A percentile compares a stretch with the other conserved stretches of the same genome.
phyloP scores from a whole-genome alignment of 2,888 invertebrate genomes.

The Noctua comes region DNA sequence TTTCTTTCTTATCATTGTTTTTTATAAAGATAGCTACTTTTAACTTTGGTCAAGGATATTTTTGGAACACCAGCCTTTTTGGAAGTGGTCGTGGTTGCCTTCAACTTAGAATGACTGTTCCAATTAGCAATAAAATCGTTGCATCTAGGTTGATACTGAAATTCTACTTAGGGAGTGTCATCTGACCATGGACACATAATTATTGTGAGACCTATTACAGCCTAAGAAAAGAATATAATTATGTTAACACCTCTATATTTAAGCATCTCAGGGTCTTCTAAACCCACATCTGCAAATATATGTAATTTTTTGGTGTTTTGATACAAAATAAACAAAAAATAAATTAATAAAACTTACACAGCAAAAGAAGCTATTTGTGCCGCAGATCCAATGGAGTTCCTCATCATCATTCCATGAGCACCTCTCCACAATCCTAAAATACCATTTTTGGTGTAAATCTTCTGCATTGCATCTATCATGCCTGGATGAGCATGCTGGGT shows the following conservation, averaged over 20 bases:
- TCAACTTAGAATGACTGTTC: neutral
- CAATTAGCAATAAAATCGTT: neutral
- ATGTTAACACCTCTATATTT: neutral
- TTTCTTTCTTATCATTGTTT: conserved; percentile 13
- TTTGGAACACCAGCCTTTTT: conserved; percentile 1
- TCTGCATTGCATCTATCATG: conserved; percentile 91
- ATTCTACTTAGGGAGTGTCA: neutral
- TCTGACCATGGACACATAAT: neutral
- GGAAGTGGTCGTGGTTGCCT: neutral
- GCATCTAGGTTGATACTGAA: neutral
- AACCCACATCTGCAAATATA: neutral
- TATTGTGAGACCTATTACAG: neutral
- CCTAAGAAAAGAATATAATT: neutral
- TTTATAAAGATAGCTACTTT: neutral
- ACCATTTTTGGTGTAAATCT: conserved; percentile 91
- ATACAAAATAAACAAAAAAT: conserved; percentile 7
- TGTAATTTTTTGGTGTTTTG: neutral
- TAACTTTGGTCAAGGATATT: neutral
- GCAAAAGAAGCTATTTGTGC: conserved; percentile 95
- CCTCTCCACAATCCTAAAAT: conserved; percentile 92
- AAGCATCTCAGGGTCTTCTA: neutral
- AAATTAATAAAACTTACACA: conserved; percentile 79
- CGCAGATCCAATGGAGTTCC: conserved; percentile 95
- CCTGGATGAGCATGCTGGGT: conserved; percentile 95
- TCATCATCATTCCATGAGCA: conserved; percentile 93